Evolutionary conservation across 2,888 invertebrate species (phyloP).

Genomic region (Terebella lapidaria): DNA sequence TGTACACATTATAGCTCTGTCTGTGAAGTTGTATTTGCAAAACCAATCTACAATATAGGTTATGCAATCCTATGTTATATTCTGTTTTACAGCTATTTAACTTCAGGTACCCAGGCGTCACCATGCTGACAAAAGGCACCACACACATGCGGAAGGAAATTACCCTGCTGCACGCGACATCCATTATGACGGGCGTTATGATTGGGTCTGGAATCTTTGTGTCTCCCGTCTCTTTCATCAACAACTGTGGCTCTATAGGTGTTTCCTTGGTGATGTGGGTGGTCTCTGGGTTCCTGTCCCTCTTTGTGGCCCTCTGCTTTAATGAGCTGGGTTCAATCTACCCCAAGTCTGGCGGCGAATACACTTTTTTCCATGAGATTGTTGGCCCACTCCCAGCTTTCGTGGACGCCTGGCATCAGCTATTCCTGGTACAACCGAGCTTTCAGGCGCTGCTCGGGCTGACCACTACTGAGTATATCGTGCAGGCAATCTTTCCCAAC

Average conservation of each 20-base stretch:
- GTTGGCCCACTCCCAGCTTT: conserved; percentile 47
- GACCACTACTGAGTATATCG: background rate
- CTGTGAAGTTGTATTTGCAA: too few relatives aligned
- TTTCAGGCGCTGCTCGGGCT: background rate
- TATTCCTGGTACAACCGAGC: background rate
- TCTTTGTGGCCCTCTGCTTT: conserved; percentile 82
- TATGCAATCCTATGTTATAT: too few relatives aligned
- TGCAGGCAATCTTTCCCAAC: background rate
- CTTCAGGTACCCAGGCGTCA: too few relatives aligned
- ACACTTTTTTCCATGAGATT: conserved; percentile 55
- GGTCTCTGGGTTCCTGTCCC: conserved; percentile 69
- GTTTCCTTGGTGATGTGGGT: conserved; percentile 84
- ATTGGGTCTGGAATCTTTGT: too few relatives aligned
- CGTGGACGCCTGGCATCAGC: conserved; percentile 22
- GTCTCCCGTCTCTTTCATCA: conserved; percentile 84
- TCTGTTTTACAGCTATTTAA: too few relatives aligned
- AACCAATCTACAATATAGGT: too few relatives aligned
- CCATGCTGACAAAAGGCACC: too few relatives aligned
- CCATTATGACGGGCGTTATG: too few relatives aligned
- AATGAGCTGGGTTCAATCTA: conserved; percentile 86
- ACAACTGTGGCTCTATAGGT: conserved; percentile 66
- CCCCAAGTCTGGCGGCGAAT: conserved; percentile 58
- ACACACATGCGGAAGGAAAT: too few relatives aligned
- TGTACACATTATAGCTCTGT: too few relatives aligned
- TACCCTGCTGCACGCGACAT: too few relatives aligned